Conservation (phyloP, 2,888 invertebrate genomes). For the Perdita meconis region DNA sequence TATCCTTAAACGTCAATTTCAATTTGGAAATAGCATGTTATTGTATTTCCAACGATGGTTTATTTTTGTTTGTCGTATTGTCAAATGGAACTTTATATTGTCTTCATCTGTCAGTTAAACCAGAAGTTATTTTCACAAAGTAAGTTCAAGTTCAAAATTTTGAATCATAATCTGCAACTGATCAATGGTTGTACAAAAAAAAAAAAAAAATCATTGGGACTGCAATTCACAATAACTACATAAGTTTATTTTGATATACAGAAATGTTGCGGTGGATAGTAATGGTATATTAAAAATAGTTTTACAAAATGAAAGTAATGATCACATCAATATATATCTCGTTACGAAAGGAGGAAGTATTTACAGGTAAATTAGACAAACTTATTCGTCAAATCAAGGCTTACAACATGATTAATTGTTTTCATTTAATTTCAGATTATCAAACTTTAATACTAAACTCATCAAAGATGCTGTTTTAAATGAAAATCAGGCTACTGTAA, state of each 20-base stretch:
- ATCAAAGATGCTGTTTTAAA: conserved; percentile 52
- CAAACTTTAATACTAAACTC: conserved; percentile 55
- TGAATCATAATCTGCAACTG: too few species aligned
- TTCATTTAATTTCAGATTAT: conserved; percentile 48
- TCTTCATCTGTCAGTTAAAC: conserved; percentile 72
- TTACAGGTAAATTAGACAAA: conserved; percentile 66
- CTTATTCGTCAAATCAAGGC: background rate
- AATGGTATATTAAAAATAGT: conserved; percentile 65
- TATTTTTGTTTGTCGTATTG: conserved; percentile 76
- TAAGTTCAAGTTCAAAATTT: conserved; percentile 56
- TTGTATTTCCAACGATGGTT: conserved; percentile 74
- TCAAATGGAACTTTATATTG: conserved; percentile 76
- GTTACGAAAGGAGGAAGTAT: conserved; percentile 67
- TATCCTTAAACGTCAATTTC: conserved; percentile 76
- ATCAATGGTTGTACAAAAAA: too few species aligned
- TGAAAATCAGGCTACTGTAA: conserved; percentile 43
- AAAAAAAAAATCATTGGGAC: too few species aligned
- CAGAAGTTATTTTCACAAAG: conserved; percentile 74
- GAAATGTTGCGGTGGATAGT: conserved; percentile 51
- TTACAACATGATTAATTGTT: background rate
- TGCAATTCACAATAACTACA: background rate
- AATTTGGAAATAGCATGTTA: conserved; percentile 75
- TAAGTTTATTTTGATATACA: conserved; percentile 35
- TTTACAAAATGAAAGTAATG: conserved; percentile 49
- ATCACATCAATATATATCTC: conserved; percentile 62